Conservation (phyloP, 2,113 vertebrate genomes). For the Elanoides forficatus region DNA sequence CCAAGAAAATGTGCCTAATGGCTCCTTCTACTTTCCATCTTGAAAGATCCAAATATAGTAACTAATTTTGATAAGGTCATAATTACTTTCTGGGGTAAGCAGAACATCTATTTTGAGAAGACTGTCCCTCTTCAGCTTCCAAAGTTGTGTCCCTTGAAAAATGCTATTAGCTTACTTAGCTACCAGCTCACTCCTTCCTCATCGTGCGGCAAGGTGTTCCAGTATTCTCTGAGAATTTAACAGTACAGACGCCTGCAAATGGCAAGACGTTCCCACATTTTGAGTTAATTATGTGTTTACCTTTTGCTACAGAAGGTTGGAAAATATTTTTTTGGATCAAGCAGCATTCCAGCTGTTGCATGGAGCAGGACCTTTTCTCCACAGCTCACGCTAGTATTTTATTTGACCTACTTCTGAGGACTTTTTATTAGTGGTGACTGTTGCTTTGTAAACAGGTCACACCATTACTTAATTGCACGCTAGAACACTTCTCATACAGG, state of each 20-base stretch:
- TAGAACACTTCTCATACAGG: not conserved
- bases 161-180: not conserved
- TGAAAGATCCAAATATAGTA: slow-evolving; percentile 18
- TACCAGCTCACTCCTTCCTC: not conserved
- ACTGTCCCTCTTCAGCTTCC: not conserved
- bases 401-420: not conserved
- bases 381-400: not conserved
- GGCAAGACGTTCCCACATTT: not conserved
- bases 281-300: not conserved
- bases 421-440: not conserved
- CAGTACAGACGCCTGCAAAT: not conserved
- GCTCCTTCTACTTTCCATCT: not conserved
- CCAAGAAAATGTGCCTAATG: not conserved
- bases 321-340: not conserved
- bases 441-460: slow-evolving; percentile 29
- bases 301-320: not conserved
- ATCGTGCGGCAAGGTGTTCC: not conserved
- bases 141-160: not conserved
- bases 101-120: slow-evolving; percentile 25
- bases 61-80: slow-evolving; percentile 39
- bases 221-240: not conserved
- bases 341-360: not conserved
- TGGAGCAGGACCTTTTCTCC: not conserved
- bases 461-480: slow-evolving; percentile 19
- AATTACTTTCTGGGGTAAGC: slow-evolving; percentile 30